A percentile compares a stretch with the other conserved stretches of the same genome.
Evolutionary conservation across 2,113 vertebrate genomes (phyloP).

Genomic region (Paramisgurnus dabryanus): DNA sequence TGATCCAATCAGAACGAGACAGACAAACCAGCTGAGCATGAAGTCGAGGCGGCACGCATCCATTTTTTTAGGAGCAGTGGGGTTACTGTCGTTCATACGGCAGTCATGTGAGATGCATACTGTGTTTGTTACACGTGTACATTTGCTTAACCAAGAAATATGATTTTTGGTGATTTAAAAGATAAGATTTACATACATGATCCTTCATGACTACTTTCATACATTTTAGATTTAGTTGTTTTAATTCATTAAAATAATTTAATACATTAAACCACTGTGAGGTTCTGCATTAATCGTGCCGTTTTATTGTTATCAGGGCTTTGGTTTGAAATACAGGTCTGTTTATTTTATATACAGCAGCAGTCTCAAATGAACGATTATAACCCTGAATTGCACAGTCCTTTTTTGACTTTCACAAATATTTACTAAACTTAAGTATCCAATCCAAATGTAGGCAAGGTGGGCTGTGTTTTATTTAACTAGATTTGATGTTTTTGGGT

Average conservation of each 20-base stretch:
- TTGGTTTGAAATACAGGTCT: no score
- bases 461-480: not conserved
- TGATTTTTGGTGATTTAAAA: no score
- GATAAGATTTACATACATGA: no score
- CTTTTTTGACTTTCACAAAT: not conserved
- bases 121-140: not conserved
- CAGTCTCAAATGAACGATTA: not conserved
- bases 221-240: no score
- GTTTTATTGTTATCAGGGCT: no score
- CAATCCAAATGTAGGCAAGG: not conserved
- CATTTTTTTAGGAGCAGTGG: constrained; percentile 7
- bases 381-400: not conserved
- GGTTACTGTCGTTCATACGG: constrained; percentile 73
- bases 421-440: not conserved
- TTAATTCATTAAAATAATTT: no score
- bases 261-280: no score
- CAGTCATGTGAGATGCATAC: no score
- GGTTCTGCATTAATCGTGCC: no score
- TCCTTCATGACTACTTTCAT: not conserved
- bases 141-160: not conserved
- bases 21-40: not conserved
- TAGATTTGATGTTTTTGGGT: no score
- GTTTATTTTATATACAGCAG: no score
- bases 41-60: constrained; percentile 52
- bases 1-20: constrained; percentile 65